phyloP scores from a whole-genome alignment of 2,797 vertebrate species.

The Pagetopsis macropterus region DNA sequence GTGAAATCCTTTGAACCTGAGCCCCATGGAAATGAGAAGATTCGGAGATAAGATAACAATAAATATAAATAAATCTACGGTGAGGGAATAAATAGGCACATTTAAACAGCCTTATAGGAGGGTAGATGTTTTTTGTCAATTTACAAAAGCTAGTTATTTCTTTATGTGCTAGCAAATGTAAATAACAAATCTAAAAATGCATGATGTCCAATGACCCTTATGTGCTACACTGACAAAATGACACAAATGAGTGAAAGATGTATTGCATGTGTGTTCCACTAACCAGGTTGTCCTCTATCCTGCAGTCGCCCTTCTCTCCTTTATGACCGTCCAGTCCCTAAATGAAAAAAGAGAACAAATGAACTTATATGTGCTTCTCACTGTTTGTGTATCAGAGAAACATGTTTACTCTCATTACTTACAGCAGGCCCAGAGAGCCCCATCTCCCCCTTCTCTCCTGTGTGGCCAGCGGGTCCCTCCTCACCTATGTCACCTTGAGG shows the following conservation, averaged over 20 bases:
- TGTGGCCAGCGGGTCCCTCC: constrained; percentile 83
- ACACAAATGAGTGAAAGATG: not conserved
- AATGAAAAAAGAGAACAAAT: constrained; percentile 32
- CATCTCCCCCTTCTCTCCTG: constrained; percentile 92
- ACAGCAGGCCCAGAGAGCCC: constrained; percentile 89
- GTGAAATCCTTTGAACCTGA: constrained; percentile 89
- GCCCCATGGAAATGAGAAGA: not conserved
- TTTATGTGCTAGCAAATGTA: too few species aligned
- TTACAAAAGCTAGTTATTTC: too few species aligned
- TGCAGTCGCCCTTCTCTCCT: constrained; percentile 91
- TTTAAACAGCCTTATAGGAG: too few species aligned
- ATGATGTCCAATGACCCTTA: too few species aligned
- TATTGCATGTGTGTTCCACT: constrained; percentile 54
- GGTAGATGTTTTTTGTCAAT: too few species aligned
- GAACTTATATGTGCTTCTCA: constrained; percentile 5
- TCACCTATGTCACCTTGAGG: constrained; percentile 88
- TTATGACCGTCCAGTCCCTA: constrained; percentile 90
- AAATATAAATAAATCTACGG: not conserved
- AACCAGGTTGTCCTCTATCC: constrained; percentile 91
- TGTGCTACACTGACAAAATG: not conserved
- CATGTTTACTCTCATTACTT: constrained; percentile 58
- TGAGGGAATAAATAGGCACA: not conserved
- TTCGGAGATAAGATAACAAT: constrained; percentile 8
- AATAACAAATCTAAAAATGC: too few species aligned
- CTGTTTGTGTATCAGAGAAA: constrained; percentile 15